phyloP scores from a whole-genome alignment of 2,113 vertebrate species.

The Sceloporus tristichus region DNA sequence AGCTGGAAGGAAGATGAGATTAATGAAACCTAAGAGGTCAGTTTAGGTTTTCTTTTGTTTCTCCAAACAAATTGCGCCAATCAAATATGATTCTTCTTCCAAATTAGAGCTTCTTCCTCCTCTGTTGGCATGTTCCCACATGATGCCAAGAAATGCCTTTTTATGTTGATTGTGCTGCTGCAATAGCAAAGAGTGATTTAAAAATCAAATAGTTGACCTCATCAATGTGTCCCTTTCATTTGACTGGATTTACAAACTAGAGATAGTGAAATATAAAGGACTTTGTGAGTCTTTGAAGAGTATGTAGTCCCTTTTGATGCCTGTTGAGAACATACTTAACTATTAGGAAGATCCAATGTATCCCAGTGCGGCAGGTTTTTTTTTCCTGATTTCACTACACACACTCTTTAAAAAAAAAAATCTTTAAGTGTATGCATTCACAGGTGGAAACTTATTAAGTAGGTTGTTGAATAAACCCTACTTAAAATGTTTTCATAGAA shows the following conservation, averaged over 20 bases:
- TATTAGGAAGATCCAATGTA: background rate
- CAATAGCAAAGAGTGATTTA: background rate
- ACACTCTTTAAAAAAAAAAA: background rate
- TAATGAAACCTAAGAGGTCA: conserved; percentile 16
- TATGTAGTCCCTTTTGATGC: background rate
- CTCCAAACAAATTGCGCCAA: background rate
- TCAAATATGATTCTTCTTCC: background rate
- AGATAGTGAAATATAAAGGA: background rate
- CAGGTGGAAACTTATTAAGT: background rate
- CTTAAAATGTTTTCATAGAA: background rate
- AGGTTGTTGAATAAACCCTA: background rate
- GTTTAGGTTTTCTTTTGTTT: conserved; percentile 27
- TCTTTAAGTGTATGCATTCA: background rate
- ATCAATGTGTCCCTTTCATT: background rate
- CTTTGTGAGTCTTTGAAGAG: background rate
- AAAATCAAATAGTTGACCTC: conserved; percentile 16
- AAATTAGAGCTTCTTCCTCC: background rate
- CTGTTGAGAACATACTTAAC: background rate
- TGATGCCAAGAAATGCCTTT: background rate
- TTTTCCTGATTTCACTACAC: conserved; percentile 2
- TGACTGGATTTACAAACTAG: background rate
- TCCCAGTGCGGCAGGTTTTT: background rate
- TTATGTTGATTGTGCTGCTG: background rate
- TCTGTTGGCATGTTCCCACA: conserved; percentile 9
- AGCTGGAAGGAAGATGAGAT: conserved; percentile 21